Evolutionary conservation across 2,113 vertebrate species (phyloP).

Genomic region (Eolophus roseicapilla): DNA sequence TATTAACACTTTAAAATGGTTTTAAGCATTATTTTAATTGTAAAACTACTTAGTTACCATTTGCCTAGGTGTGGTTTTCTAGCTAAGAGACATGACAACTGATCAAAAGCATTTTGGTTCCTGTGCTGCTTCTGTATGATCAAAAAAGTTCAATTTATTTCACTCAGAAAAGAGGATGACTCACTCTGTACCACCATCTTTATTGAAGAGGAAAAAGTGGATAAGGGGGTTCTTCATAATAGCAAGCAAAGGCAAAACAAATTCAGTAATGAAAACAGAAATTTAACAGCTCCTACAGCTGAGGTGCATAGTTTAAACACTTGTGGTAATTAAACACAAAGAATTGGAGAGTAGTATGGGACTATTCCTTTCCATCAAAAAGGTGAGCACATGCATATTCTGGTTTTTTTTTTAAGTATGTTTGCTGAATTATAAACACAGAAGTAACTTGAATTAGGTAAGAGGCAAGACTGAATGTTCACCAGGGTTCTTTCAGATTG

Average conservation of each 20-base stretch:
- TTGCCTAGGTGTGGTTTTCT: not conserved
- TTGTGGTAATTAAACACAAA: not conserved
- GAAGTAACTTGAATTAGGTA: not conserved
- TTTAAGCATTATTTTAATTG: not conserved
- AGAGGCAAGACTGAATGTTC: not conserved
- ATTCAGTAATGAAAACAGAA: not conserved
- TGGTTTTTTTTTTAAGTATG: not conserved
- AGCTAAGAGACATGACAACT: not conserved
- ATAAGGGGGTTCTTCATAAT: not conserved
- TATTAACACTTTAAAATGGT: not conserved
- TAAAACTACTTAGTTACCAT: not conserved
- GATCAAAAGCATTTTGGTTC: conserved; percentile 3
- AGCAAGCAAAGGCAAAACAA: not conserved
- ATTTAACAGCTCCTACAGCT: not conserved
- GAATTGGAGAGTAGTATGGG: not conserved
- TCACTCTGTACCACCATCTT: not conserved
- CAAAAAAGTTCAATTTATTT: conserved; percentile 4
- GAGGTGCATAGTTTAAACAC: not conserved
- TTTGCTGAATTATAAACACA: not conserved
- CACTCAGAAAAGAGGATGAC: not conserved
- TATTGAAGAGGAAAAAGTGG: not conserved
- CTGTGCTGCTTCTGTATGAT: not conserved
- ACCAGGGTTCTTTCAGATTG: not conserved
- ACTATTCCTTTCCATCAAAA: not conserved
- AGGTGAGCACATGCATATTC: not conserved